Evolutionary conservation across 1,140 invertebrate species (phyloP), one percentile per base, ranked within the genome.

Genomic region (Zaprionus lachaisei): DNA sequence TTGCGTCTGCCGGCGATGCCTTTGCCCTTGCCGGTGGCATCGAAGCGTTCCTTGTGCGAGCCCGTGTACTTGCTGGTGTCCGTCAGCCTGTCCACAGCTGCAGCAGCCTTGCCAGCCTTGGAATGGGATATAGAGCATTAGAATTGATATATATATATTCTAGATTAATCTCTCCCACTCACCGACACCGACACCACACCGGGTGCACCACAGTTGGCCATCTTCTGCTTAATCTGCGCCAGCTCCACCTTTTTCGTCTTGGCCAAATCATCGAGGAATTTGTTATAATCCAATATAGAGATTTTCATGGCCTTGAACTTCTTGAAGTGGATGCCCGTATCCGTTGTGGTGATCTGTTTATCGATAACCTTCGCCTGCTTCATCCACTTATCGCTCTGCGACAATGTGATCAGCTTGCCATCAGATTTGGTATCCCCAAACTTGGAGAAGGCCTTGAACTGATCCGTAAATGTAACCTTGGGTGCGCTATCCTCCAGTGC

Each of bases 361-460:
- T 98, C 97, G 61, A 98, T 97, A n/a, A 98, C 96, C 90, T 96
- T 96, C 91, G 98, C 97, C 91, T 98, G 97, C 81, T 98, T 98
- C 95, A 98, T 97, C 97, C 98, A 98, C 93, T 98, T 98, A 93
- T 98, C 97, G 83, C 96, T 97, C 92, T 98, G 97, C 22, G 96
- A 97, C 1, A 98, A 93, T 1, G 97, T 98, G 58, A 98, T 97
- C 22, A 95, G 94, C 92, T 97, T 97, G 6, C 98, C 98, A 84
- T 97, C 97, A 11, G 96, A 96, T 83, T 97, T 98, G 1, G 94
- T 94, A 90, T 98, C 97, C 1, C 98, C 98, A 85, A 98, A 98
- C 93, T 97, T 97, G 2, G 97, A 95, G 91, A 98, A 98, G 15
- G 94, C 94, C 82, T 94, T 94, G 72, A 94, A 95, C n/a, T 94